Evolutionary conservation across 2,888 invertebrate species (phyloP).

Genomic region (Cancer borealis): DNA sequence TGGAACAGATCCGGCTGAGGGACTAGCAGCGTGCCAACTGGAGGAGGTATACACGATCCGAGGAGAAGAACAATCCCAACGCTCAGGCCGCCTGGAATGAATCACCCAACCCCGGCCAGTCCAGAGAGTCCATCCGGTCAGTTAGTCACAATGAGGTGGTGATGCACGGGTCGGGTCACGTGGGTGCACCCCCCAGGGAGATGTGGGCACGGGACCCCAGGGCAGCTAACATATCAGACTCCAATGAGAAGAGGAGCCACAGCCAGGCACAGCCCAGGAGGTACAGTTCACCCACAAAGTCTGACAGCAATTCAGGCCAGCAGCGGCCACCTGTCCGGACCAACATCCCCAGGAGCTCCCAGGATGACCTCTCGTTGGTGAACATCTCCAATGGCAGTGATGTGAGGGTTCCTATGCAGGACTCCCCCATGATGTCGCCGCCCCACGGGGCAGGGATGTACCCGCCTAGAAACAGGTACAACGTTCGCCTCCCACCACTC

Average conservation of each 20-base stretch:
- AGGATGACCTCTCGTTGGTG: constrained; percentile 75
- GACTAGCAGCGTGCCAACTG: constrained; percentile 76
- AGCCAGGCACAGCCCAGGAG: constrained; percentile 39
- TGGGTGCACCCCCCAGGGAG: constrained; percentile 43
- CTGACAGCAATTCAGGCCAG: constrained; percentile 52
- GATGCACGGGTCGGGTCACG: constrained; percentile 38
- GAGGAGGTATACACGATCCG: constrained; percentile 67
- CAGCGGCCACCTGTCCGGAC: constrained; percentile 66
- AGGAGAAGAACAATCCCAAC: constrained; percentile 52
- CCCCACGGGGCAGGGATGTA: constrained; percentile 69
- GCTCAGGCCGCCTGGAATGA: constrained; percentile 68
- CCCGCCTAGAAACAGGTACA: constrained; percentile 72
- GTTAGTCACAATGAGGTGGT: neutral
- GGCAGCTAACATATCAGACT: constrained; percentile 54
- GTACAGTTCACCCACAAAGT: constrained; percentile 42
- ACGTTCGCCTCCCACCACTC: constrained; percentile 73
- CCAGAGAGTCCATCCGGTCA: constrained; percentile 30
- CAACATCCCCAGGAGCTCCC: constrained; percentile 55
- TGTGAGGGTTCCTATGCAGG: constrained; percentile 34
- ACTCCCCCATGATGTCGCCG: constrained; percentile 59
- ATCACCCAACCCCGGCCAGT: constrained; percentile 9
- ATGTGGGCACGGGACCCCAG: constrained; percentile 65
- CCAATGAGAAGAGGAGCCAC: constrained; percentile 57
- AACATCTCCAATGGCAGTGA: constrained; percentile 70
- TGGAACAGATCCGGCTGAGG: constrained; percentile 70